Evolutionary conservation across 2,113 vertebrate species (phyloP).

Genomic region (Coptodon bakossiorum): DNA sequence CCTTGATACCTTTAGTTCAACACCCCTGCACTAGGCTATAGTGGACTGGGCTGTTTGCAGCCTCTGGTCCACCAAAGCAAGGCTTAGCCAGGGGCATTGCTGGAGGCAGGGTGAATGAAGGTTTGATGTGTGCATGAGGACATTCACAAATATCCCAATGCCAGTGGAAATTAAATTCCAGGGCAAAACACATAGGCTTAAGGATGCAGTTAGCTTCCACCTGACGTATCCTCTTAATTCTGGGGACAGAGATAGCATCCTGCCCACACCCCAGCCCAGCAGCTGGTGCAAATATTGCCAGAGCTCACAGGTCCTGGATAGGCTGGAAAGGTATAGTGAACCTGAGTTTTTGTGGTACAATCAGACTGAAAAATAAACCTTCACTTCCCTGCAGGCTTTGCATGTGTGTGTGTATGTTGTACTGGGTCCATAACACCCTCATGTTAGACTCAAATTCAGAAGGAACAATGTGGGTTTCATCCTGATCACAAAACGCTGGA

Average conservation of each 20-base stretch:
- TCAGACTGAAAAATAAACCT: neutral
- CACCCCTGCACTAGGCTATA: accelerated
- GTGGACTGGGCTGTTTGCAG: neutral
- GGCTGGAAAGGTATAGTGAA: neutral
- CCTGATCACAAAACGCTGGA: neutral
- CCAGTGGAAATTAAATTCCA: neutral
- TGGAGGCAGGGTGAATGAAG: neutral
- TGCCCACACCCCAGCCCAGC: neutral
- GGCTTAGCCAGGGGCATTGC: neutral
- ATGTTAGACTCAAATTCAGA: neutral
- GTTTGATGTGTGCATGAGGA: neutral
- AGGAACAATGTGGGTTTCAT: neutral
- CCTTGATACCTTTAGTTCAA: accelerated
- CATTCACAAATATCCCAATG: neutral
- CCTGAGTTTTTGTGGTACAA: neutral
- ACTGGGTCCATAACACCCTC: neutral
- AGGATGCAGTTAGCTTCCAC: neutral
- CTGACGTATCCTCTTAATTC: neutral
- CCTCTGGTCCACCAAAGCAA: neutral
- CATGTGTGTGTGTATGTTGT: neutral
- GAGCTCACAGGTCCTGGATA: neutral
- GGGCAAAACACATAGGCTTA: neutral
- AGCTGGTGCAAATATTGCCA: neutral
- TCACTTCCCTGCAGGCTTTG: neutral
- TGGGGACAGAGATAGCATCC: neutral